phyloP scores from a whole-genome alignment of 2,797 vertebrate species.

The Muscicapa striata region DNA sequence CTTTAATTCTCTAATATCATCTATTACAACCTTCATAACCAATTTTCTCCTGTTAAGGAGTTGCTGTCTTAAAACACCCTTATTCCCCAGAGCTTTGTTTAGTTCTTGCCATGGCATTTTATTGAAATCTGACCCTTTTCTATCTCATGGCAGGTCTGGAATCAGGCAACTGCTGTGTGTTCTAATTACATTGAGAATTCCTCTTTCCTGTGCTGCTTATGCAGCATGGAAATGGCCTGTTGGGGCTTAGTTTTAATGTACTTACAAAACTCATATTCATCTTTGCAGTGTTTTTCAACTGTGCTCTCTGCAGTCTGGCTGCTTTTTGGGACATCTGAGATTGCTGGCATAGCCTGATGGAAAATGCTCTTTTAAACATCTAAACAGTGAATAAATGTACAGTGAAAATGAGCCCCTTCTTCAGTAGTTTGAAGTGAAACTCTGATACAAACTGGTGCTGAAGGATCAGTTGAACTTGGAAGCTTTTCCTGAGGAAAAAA shows the following conservation, averaged over 20 bases:
- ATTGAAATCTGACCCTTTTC: background rate
- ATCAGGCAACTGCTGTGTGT: background rate
- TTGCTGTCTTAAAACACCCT: background rate
- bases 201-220: background rate
- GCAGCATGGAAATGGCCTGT: background rate
- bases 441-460: background rate
- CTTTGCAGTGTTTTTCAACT: background rate
- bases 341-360: background rate
- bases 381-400: background rate
- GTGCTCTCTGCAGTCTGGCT: background rate
- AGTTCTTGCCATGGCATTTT: background rate
- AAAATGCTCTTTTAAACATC: background rate
- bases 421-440: background rate
- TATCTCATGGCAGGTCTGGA: background rate
- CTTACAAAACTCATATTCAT: background rate
- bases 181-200: background rate
- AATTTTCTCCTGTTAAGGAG: background rate
- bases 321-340: background rate
- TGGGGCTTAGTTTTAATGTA: background rate
- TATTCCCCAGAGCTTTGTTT: background rate
- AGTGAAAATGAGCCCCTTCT: background rate
- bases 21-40: background rate
- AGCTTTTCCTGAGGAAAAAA: background rate
- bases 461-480: background rate
- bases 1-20: background rate